A percentile compares a stretch with the other conserved stretches of the same genome.
Conservation (phyloP, 2,888 invertebrate genomes). For the Drosophila emarginata region DNA sequence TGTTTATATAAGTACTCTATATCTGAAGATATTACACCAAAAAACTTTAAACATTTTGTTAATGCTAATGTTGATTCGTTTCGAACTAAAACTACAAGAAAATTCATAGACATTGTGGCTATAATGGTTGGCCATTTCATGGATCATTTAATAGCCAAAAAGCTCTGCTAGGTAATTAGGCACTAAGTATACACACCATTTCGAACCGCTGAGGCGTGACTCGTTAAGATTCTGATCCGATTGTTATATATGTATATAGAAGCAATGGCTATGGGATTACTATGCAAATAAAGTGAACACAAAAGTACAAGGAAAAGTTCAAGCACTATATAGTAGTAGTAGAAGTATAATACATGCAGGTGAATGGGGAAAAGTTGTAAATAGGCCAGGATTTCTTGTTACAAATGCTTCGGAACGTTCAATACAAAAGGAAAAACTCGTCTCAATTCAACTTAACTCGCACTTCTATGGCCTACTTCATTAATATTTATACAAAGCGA, state of each 20-base stretch:
- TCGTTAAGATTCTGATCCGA: conserved; percentile 10
- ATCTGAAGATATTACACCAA: background rate
- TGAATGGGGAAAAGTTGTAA: conserved; percentile 47
- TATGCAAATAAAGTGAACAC: conserved; percentile 64
- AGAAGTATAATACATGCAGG: background rate
- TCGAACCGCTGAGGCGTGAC: conserved; percentile 40
- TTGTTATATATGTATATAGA: conserved; percentile 25
- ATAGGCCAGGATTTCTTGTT: conserved; percentile 74
- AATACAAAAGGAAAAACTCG: conserved; percentile 32
- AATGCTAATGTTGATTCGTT: conserved; percentile 2
- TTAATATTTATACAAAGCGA: conserved; percentile 72
- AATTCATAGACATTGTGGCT: conserved; percentile 12
- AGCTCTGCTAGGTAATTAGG: conserved; percentile 44
- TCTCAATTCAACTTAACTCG: conserved; percentile 46
- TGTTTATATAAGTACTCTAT: too few species aligned
- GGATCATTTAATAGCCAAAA: conserved; percentile 59
- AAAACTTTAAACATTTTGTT: background rate
- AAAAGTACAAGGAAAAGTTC: conserved; percentile 1
- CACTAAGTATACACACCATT: conserved; percentile 55
- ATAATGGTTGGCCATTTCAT: conserved; percentile 41
- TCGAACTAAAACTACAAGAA: background rate
- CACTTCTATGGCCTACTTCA: conserved; percentile 73
- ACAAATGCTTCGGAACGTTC: conserved; percentile 58
- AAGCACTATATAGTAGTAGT: conserved; percentile 5
- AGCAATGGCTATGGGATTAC: conserved; percentile 55